phyloP scores from a whole-genome alignment of 2,113 vertebrate genomes.

The Poeciliopsis retropinna region DNA sequence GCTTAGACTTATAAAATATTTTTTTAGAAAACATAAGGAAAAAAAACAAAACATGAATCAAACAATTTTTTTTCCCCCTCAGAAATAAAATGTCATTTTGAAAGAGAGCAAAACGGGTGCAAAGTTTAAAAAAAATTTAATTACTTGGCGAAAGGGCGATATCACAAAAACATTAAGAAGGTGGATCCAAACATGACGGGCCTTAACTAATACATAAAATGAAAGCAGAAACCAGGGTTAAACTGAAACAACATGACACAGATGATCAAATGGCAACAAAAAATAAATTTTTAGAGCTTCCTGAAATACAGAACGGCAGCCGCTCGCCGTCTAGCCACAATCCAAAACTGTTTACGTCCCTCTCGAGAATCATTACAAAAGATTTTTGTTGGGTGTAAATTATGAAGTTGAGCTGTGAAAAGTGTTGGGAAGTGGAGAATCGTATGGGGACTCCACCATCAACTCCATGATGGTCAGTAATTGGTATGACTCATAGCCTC shows the following conservation, averaged over 20 bases:
- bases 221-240: constrained; percentile 10
- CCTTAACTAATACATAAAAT: constrained; percentile 18
- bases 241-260: constrained; percentile 6
- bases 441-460: constrained; percentile 47
- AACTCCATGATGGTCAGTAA: constrained; percentile 48
- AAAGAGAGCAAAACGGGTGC: constrained; percentile 19
- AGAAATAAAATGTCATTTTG: constrained; percentile 12
- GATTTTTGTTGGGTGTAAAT: background rate
- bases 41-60: background rate
- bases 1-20: background rate
- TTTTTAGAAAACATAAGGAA: background rate
- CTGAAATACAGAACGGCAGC: background rate
- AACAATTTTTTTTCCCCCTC: background rate
- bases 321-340: background rate
- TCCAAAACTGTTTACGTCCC: background rate
- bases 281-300: background rate
- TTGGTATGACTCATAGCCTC: constrained; percentile 65
- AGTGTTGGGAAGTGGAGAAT: constrained; percentile 23
- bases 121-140: background rate
- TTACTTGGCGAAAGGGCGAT: background rate
- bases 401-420: too few species aligned
- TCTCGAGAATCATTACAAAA: background rate
- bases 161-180: constrained; percentile 6
- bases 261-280: background rate
- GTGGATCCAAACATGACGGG: constrained; percentile 13